Conservation (phyloP, 2,113 vertebrate species). For the Notarius lentiginosus region DNA sequence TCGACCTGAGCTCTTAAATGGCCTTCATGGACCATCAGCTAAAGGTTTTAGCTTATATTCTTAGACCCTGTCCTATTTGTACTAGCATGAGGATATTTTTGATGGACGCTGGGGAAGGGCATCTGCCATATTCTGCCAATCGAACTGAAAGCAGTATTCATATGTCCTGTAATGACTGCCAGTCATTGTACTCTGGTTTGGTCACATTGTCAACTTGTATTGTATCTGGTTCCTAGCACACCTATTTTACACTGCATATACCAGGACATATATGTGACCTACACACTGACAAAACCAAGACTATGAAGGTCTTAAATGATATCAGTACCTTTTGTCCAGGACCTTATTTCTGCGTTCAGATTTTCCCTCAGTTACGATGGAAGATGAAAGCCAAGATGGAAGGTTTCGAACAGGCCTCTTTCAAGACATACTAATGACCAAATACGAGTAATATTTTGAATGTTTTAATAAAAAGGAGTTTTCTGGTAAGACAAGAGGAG, state of each 20-base stretch:
- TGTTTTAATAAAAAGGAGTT: background rate
- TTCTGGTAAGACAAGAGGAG: background rate
- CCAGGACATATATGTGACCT: constrained; percentile 62
- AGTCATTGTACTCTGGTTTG: constrained; percentile 71
- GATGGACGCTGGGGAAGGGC: background rate
- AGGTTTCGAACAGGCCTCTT: background rate
- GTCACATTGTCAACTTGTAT: constrained; percentile 63
- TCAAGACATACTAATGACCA: background rate
- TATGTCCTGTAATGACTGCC: constrained; percentile 59
- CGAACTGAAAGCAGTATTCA: background rate
- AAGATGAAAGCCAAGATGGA: constrained; percentile 7
- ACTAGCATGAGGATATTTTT: background rate
- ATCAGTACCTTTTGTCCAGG: background rate
- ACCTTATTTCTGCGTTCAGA: background rate
- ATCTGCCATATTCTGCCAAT: background rate
- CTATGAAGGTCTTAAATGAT: constrained; percentile 5
- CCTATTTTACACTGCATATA: constrained; percentile 70
- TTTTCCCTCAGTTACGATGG: background rate
- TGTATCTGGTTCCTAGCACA: constrained; percentile 63
- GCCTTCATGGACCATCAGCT: background rate
- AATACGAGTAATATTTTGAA: background rate
- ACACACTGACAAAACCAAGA: constrained; percentile 56
- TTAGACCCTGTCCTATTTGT: constrained; percentile 1
- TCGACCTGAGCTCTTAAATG: constrained; percentile 19
- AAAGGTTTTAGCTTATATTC: background rate